These are phyloP conservation scores for Monochamus alternatus DNA, from an alignment of 2,888 invertebrate genomes.

Conservation along the genomic window DNA sequence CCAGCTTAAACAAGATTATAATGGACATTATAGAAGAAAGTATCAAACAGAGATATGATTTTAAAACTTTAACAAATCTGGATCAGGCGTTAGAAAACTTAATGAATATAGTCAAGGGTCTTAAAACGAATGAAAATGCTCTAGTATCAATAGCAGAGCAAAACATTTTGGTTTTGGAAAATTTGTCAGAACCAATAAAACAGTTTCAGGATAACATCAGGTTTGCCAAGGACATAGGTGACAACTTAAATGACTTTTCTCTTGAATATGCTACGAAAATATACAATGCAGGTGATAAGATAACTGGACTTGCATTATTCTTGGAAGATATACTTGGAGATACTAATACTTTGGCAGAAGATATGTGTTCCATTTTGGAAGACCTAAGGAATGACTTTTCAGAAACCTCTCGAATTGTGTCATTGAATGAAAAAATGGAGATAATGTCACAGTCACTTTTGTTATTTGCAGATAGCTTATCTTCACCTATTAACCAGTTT, in stretches of 20 bases:
- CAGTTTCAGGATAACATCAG: slow-evolving; percentile 51
- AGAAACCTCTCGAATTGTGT: slow-evolving; percentile 40
- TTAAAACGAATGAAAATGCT: slow-evolving; percentile 27
- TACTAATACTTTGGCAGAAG: slow-evolving; percentile 42
- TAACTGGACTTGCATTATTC: slow-evolving; percentile 49
- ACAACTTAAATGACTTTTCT: slow-evolving; percentile 55
- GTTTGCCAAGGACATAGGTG: slow-evolving; percentile 53
- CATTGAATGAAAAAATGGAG: slow-evolving; percentile 61
- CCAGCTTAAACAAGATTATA: slow-evolving; percentile 35
- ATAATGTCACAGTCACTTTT: slow-evolving; percentile 54
- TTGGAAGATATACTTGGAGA: slow-evolving; percentile 49
- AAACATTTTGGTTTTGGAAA: slow-evolving; percentile 42
- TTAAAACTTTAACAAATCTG: slow-evolving; percentile 50
- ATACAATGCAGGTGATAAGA: slow-evolving; percentile 48
- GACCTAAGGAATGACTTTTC: slow-evolving; percentile 38
- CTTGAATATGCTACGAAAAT: slow-evolving; percentile 51
- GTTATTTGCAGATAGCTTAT: slow-evolving; percentile 46
- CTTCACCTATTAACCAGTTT: slow-evolving; percentile 41
- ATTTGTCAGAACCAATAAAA: slow-evolving; percentile 42
- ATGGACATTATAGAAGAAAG: slow-evolving; percentile 48
- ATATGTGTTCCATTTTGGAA: slow-evolving; percentile 44
- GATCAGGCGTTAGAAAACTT: slow-evolving; percentile 40
- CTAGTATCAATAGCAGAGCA: slow-evolving; percentile 39
- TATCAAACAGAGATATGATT: slow-evolving; percentile 55
- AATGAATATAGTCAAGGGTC: slow-evolving; percentile 25